A percentile compares a stretch with the other conserved stretches of the same genome.
Evolutionary conservation across 2,113 vertebrate genomes (phyloP).

Genomic region (Eurypyga helias): DNA sequence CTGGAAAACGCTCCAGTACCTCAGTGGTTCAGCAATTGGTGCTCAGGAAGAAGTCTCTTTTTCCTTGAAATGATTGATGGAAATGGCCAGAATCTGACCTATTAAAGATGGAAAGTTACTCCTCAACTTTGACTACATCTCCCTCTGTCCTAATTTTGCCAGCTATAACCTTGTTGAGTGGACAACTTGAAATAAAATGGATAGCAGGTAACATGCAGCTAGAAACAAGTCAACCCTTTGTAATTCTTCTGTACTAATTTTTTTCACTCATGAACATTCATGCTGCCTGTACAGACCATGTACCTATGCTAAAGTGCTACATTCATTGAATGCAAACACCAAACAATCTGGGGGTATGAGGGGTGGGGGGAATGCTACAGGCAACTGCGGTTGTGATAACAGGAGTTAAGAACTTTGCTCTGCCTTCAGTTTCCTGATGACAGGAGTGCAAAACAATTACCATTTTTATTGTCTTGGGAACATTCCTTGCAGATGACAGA

Average conservation of each 20-base stretch:
- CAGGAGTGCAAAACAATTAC: constrained; percentile 32
- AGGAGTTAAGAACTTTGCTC: not conserved
- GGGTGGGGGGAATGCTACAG: not conserved
- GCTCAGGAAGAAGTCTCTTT: not conserved
- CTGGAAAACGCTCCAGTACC: not conserved
- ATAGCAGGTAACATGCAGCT: not conserved
- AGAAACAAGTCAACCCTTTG: not conserved
- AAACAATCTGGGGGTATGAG: not conserved
- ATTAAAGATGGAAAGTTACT: not conserved
- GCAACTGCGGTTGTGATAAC: not conserved
- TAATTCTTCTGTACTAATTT: not conserved
- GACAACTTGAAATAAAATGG: not conserved
- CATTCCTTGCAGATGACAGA: constrained; percentile 29
- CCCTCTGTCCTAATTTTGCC: rapidly evolving
- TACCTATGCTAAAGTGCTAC: not conserved
- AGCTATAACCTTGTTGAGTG: not conserved
- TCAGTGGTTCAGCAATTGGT: not conserved
- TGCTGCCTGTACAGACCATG: not conserved
- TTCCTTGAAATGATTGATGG: not conserved
- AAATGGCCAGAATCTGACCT: not conserved
- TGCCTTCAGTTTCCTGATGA: constrained; percentile 22
- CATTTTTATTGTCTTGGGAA: constrained; percentile 22
- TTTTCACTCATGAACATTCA: not conserved
- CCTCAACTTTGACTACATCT: not conserved
- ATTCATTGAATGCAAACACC: not conserved